A percentile compares a stretch with the other conserved stretches of the same genome.
Conservation (phyloP, 2,888 invertebrate genomes). For the Drosophila paranaensis region DNA sequence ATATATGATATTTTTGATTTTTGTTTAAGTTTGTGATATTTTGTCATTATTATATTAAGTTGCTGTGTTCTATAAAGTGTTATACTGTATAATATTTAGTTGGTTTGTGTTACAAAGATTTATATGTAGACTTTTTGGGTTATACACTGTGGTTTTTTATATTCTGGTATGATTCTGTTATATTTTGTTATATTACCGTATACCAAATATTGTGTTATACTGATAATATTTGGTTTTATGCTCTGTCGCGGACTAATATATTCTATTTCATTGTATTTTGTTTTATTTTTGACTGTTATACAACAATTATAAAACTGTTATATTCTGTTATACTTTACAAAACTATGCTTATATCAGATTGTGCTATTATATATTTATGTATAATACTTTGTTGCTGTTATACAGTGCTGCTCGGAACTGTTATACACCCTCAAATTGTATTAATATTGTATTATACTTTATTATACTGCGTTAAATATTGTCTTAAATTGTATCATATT, state of each 20-base stretch:
- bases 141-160: too few species aligned
- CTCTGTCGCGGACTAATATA: neutral
- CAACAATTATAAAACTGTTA: neutral
- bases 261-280: neutral
- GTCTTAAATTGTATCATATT: too few species aligned
- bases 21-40: neutral
- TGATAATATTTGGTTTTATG: neutral
- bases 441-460: too few species aligned
- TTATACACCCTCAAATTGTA: neutral
- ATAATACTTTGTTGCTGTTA: neutral
- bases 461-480: too few species aligned
- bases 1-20: neutral
- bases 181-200: neutral
- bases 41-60: neutral
- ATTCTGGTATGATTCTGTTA: neutral
- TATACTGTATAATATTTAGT: neutral
- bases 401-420: neutral
- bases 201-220: neutral
- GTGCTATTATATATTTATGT: too few species aligned
- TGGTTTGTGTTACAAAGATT: neutral
- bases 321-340: neutral
- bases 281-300: neutral
- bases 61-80: neutral
- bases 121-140: too few species aligned
- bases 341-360: too few species aligned